phyloP scores from a whole-genome alignment of 1,140 invertebrate genomes.

The Brachionus koreanus region DNA sequence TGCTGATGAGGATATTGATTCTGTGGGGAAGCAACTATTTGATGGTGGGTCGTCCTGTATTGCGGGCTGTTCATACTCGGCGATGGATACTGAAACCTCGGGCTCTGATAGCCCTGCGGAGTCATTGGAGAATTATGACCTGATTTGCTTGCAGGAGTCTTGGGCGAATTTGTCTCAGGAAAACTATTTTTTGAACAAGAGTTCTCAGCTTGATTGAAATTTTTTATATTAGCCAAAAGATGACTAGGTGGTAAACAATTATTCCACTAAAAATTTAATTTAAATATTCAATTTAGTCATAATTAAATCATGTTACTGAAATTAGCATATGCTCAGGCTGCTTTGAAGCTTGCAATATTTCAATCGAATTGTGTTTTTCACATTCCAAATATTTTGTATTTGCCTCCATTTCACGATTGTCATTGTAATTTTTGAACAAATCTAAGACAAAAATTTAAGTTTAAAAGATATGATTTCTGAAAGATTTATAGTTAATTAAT shows the following conservation, averaged over 20 bases:
- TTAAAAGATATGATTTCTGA: background rate
- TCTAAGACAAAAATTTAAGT: background rate
- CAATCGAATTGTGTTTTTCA: background rate
- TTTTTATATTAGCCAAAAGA: background rate
- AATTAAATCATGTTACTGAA: background rate
- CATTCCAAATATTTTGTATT: background rate
- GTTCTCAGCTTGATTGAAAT: background rate
- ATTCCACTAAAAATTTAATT: background rate
- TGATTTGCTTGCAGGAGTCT: background rate
- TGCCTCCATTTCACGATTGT: background rate
- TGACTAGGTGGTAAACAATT: background rate
- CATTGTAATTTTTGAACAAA: conserved; percentile 16
- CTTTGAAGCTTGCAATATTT: background rate
- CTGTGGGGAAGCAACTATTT: background rate
- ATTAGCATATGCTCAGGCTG: background rate
- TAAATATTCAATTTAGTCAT: background rate
- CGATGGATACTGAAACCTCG: background rate
- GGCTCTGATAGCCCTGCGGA: background rate
- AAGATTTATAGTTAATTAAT: background rate
- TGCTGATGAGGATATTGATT: background rate
- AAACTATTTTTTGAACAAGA: background rate
- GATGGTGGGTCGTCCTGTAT: background rate
- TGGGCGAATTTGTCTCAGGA: background rate
- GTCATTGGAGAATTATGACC: background rate
- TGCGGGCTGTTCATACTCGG: background rate